Evolutionary conservation across 2,797 vertebrate species (phyloP), one percentile per base, ranked within the genome.

Genomic region (Macropus fuliginosus): DNA sequence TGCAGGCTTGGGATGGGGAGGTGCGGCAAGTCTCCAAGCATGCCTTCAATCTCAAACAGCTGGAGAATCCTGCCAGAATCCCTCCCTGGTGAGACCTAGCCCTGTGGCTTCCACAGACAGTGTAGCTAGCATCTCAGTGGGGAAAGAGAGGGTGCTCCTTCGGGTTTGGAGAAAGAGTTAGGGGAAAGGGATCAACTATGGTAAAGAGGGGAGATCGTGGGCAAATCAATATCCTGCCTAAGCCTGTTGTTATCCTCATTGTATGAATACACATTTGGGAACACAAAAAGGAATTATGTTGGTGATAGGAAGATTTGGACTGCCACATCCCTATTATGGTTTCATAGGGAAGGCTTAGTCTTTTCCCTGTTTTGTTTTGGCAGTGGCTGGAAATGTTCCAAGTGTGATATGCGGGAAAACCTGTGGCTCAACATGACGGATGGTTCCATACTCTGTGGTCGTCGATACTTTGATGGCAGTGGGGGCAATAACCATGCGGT

Each of bases 1-100:
- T 99, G 87, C 99, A 99, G 95, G 99, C 99, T 59, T 99, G 99
- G 99, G 99, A 99, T 14, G 99, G 99, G 93, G 99, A 99, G 96
- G 99, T 99, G 92, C 99, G 99, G 10, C 99, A 99, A 97, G 99
- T 99, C 98, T 99, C 99, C 11, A 99, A 99, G 97, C 99, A 99
- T 0, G 99, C 99, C 0, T 99, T 99, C 97, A 99, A 99, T 56
- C 99, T 99, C 95, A 99, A 99, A 97, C 99, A 99, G 95, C 99
- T 99, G 13, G 99, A 99, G 98, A 99, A 99, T 0, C 99, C 99
- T 34, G 92, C 99, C 97, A 99, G 99, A 97, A 99, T 99, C 98
- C 99, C 99, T 74, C 99, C 99, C 0, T 99, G 99, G 99, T 99
- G 97, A 99, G 99, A 52, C 90, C 91, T 91, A 52, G 90, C 66